Evolutionary conservation across 2,113 vertebrate species (phyloP).

Genomic region (Tiliqua scincoides): DNA sequence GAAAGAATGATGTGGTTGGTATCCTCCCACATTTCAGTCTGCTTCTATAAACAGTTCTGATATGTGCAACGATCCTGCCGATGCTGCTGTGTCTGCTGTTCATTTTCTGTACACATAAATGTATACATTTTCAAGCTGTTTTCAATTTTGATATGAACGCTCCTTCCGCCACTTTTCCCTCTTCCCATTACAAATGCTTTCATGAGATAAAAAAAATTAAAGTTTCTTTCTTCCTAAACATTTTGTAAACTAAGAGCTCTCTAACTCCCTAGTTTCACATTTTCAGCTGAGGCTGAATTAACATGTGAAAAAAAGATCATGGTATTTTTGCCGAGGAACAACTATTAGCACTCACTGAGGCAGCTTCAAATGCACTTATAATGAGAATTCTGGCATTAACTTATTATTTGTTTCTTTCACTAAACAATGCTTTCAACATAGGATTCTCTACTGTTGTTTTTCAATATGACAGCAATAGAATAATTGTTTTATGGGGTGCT

Average conservation of each 20-base stretch:
- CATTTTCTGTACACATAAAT: background rate
- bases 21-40: background rate
- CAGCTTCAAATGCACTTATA: background rate
- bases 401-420: background rate
- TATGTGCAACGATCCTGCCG: background rate
- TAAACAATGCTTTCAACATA: background rate
- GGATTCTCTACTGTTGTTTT: background rate
- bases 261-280: conserved; percentile 1
- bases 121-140: background rate
- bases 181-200: conserved; percentile 1
- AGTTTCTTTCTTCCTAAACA: background rate
- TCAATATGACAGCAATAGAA: background rate
- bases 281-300: conserved; percentile 5
- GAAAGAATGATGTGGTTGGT: background rate
- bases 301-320: background rate
- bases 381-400: conserved; percentile 6
- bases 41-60: background rate
- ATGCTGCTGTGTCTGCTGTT: background rate
- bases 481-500: background rate
- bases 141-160: background rate
- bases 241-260: background rate
- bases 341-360: background rate
- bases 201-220: background rate
- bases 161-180: background rate
- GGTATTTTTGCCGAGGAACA: background rate